Conservation (phyloP, 1,140 invertebrate species). For the Polypedilum pembai region DNA sequence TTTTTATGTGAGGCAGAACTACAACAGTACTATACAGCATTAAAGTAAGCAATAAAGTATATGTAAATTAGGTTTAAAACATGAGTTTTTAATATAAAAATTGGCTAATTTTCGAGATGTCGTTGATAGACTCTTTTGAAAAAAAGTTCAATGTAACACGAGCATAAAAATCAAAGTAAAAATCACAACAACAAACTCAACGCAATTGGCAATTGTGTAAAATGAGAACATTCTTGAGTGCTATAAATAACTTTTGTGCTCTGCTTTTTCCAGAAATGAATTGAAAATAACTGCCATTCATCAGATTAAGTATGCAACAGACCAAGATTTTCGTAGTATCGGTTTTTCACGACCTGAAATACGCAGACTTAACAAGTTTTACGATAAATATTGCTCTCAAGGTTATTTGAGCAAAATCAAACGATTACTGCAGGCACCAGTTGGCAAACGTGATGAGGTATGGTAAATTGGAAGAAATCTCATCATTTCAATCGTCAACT, state of each 20-base stretch:
- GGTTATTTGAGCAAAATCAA: conserved; percentile 89
- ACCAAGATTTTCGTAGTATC: conserved; percentile 82
- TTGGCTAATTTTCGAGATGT: neutral
- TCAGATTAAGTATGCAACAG: conserved; percentile 93
- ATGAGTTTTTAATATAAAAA: conserved; percentile 39
- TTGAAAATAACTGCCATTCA: conserved; percentile 78
- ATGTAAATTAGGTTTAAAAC: conserved; percentile 49
- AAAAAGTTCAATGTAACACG: neutral
- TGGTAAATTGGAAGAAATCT: neutral
- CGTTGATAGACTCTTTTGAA: neutral
- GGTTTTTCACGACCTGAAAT: conserved; percentile 95
- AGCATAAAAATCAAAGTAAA: neutral
- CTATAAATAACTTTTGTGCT: neutral
- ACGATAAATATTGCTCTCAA: conserved; percentile 86
- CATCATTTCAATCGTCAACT: neutral
- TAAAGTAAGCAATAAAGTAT: conserved; percentile 45
- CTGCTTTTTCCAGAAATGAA: conserved; percentile 56
- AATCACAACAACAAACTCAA: conserved; percentile 16
- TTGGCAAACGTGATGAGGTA: conserved; percentile 52
- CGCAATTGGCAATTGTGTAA: neutral
- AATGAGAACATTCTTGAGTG: neutral
- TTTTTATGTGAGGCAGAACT: conserved; percentile 86
- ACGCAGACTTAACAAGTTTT: conserved; percentile 84
- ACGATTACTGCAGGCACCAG: conserved; percentile 55
- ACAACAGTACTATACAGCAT: conserved; percentile 74